Evolutionary conservation across 1,140 invertebrate genomes (phyloP), one percentile per base, ranked within the genome.

Genomic region (Drosophila punjabiensis): DNA sequence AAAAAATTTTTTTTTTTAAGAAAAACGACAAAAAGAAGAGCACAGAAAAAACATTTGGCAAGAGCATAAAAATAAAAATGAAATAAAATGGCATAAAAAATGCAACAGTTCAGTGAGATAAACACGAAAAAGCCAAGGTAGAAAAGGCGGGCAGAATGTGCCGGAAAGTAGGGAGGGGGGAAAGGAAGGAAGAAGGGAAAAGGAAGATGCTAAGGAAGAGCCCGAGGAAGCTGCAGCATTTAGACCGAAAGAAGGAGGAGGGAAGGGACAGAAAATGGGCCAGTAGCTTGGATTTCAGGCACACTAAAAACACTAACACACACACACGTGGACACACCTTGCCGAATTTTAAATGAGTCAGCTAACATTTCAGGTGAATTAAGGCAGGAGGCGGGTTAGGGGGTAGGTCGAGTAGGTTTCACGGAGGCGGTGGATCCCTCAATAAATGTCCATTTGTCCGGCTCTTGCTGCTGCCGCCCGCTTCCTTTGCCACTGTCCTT

Each of bases 71-170:
- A 89, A 85, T 85, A 90, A 89, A 81, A 75, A 77, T 77, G 65
- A 77, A 82, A 82, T 81, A 81, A 82, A 81, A 82, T 85, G 56
- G 75, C 79, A 89, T 89, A 76, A 89, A 89, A 89, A 89, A 89
- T 89, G 85, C 85, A 89, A 89, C 86, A 88, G 81, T 84, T 59
- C 50, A 55, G 66, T 71, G 61, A 53, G 75, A 86, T 85, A 81
- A 85, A 70, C 83, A 86, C 65, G 58, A 86, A 75, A 71, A 69
- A 69, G 68, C 68, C 50, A 71, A 58, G 65, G 48, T 69, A 69
- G 71, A 71, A 20, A 52, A 41, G n/a, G 50, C 47, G 37, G 47
- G 48, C n/a, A 69, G 16, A 43, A 52, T 41, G 37, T 10, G 28
- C 30, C n/a, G 35, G 9, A 39, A 14, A 11, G 45, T n/a, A n/a